phyloP scores from a whole-genome alignment of 2,888 invertebrate genomes.

The Pyrocoelia pectoralis region DNA sequence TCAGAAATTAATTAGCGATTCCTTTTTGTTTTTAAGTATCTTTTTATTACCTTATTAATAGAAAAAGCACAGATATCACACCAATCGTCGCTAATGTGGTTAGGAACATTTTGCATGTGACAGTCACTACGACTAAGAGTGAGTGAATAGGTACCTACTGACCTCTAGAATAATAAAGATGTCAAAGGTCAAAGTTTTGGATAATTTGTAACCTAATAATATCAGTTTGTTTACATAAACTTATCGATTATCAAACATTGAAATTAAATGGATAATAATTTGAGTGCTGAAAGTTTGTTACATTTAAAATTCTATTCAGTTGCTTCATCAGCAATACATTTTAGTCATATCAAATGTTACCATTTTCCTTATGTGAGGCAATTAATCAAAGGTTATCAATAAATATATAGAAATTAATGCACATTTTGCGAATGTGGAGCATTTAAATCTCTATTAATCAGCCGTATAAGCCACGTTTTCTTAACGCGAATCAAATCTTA shows the following conservation, averaged over 20 bases:
- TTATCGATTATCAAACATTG: constrained; percentile 5
- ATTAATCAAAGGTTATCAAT: too few species aligned
- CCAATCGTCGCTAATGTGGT: constrained; percentile 39
- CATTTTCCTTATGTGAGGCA: too few species aligned
- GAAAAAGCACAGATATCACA: constrained; percentile 30
- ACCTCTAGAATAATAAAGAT: constrained; percentile 29
- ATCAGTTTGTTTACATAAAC: not conserved
- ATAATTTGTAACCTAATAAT: constrained; percentile 19
- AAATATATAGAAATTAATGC: too few species aligned
- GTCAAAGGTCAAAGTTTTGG: constrained; percentile 41
- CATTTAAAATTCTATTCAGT: too few species aligned
- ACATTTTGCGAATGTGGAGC: too few species aligned
- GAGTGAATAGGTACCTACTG: constrained; percentile 36
- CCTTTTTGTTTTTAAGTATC: constrained; percentile 8
- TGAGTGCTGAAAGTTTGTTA: not conserved
- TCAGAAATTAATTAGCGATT: not conserved
- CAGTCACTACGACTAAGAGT: constrained; percentile 33
- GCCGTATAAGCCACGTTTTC: too few species aligned
- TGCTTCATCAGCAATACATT: too few species aligned
- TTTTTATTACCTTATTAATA: constrained; percentile 42
- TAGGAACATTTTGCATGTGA: constrained; percentile 40
- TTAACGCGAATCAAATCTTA: too few species aligned
- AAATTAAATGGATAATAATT: not conserved
- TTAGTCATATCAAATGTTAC: too few species aligned
- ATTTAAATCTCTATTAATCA: too few species aligned